phyloP scores from a whole-genome alignment of 2,888 invertebrate species.

The Xanthia togata region DNA sequence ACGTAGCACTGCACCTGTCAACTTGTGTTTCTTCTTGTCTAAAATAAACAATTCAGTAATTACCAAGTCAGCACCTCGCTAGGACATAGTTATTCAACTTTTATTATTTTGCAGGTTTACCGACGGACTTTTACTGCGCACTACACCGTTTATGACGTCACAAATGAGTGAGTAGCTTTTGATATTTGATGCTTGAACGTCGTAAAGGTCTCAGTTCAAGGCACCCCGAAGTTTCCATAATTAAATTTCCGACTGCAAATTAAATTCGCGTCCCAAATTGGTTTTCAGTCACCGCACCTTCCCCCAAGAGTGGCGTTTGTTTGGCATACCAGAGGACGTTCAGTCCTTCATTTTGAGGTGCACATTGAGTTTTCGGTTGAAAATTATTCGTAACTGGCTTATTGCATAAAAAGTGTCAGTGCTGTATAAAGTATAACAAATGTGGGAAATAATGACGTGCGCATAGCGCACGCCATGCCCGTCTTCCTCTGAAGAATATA shows the following conservation, averaged over 20 bases:
- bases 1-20: conserved; percentile 68
- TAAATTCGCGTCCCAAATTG: conserved; percentile 76
- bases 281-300: conserved; percentile 75
- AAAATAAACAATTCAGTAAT: conserved; percentile 66
- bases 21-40: conserved; percentile 71
- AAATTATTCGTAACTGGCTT: conserved; percentile 25
- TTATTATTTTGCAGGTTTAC: conserved; percentile 93
- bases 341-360: conserved; percentile 27
- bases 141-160: conserved; percentile 97
- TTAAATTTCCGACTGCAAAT: conserved; percentile 75
- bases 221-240: conserved; percentile 70
- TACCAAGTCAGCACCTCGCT: conserved; percentile 62
- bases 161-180: conserved; percentile 94
- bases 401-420: conserved; percentile 34
- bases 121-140: conserved; percentile 96
- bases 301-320: conserved; percentile 62
- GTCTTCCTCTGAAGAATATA: conserved; percentile 71
- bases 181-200: conserved; percentile 73
- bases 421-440: conserved; percentile 67
- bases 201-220: conserved; percentile 72
- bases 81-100: conserved; percentile 65
- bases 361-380: conserved; percentile 31
- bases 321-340: conserved; percentile 59
- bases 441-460: conserved; percentile 60
- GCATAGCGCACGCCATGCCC: conserved; percentile 56